phyloP scores from a whole-genome alignment of 2,113 vertebrate genomes.

The Brachypodius melanocephalos region DNA sequence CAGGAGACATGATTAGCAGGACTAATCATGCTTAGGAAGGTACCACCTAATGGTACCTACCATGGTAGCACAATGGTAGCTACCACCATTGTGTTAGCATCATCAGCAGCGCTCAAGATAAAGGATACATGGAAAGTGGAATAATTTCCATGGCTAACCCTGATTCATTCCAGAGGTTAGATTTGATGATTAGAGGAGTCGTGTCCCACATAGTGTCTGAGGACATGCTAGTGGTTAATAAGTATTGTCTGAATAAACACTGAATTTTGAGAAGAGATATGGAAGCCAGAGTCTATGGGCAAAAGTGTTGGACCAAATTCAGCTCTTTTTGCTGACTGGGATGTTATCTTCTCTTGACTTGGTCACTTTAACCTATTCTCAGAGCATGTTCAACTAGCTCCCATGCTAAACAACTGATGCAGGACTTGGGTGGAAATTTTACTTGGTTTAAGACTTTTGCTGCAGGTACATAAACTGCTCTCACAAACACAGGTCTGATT shows the following conservation, averaged over 20 bases:
- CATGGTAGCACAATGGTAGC: too few species aligned
- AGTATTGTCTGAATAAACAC: background rate
- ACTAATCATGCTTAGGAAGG: background rate
- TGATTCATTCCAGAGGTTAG: background rate
- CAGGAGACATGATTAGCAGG: background rate
- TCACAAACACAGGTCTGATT: background rate
- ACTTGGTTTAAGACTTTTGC: background rate
- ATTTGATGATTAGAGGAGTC: background rate
- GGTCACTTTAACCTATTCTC: background rate
- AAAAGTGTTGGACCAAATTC: background rate
- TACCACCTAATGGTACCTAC: background rate
- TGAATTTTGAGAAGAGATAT: background rate
- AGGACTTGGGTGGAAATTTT: background rate
- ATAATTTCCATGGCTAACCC: conserved; percentile 1
- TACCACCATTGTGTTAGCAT: background rate
- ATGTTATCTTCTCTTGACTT: background rate
- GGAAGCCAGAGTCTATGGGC: background rate
- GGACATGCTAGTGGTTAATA: background rate
- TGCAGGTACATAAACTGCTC: background rate
- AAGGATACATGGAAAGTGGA: background rate
- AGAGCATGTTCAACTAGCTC: background rate
- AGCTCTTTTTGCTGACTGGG: background rate
- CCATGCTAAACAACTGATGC: background rate
- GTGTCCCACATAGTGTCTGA: background rate
- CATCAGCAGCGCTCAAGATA: background rate